Conservation (phyloP, 2,797 vertebrate species). For the Lates japonicus region DNA sequence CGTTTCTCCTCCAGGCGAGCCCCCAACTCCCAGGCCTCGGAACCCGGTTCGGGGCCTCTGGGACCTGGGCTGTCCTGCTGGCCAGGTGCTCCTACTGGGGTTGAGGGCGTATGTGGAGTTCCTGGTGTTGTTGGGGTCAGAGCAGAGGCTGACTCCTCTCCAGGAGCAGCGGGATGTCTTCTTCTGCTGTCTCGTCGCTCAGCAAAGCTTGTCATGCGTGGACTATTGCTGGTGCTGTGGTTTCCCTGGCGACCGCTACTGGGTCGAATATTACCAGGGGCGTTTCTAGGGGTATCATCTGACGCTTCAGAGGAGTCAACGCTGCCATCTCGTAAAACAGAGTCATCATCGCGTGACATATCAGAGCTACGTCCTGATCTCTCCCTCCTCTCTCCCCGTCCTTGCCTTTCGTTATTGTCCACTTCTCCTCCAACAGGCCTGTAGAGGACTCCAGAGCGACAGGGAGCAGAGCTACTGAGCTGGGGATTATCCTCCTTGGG, state of each 20-base stretch:
- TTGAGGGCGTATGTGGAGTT: conserved; percentile 71
- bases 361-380: conserved; percentile 57
- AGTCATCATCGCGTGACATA: conserved; percentile 84
- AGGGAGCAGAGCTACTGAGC: conserved; percentile 85
- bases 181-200: conserved; percentile 88
- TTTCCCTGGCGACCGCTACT: conserved; percentile 52
- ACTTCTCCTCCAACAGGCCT: conserved; percentile 69
- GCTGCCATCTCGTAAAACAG: conserved; percentile 85
- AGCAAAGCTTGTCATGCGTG: conserved; percentile 93
- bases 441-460: conserved; percentile 74
- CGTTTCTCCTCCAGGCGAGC: conserved; percentile 93
- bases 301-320: conserved; percentile 87
- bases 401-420: conserved; percentile 52
- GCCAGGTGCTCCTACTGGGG: conserved; percentile 64
- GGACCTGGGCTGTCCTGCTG: conserved; percentile 72
- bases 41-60: conserved; percentile 83
- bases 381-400: conserved; percentile 57
- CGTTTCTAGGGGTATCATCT: conserved; percentile 77
- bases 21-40: conserved; percentile 90
- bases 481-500: conserved; percentile 76
- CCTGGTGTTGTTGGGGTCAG: conserved; percentile 60
- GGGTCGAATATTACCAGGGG: conserved; percentile 79
- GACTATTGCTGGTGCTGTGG: conserved; percentile 74
- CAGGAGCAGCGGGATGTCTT: conserved; percentile 77
- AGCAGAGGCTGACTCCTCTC: conserved; percentile 62